Percentiles rank a stretch among this genome's conserved stretches.
These are phyloP conservation scores for Acanthosepion esculentum DNA, from an alignment of 2,888 invertebrate genomes.

Conservation along the genomic window DNA sequence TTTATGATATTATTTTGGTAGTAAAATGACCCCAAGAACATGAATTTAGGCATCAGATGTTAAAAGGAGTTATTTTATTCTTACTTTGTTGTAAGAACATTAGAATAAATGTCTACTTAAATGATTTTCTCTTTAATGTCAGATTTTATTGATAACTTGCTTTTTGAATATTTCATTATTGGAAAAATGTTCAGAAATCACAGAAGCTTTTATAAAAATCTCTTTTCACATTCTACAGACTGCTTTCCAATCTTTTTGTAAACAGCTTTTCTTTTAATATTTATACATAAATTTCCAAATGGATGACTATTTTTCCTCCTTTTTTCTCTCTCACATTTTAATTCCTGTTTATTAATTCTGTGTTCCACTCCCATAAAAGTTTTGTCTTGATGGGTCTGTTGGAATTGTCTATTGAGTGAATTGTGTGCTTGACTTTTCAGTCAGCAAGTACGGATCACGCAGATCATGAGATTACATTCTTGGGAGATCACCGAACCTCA, in stretches of 20 bases:
- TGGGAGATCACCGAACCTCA: conserved; percentile 44
- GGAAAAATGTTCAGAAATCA: neutral
- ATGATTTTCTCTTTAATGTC: too few relatives aligned
- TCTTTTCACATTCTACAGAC: neutral
- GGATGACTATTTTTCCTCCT: too few relatives aligned
- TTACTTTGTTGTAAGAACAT: too few relatives aligned
- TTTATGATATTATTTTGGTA: too few relatives aligned
- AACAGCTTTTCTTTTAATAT: neutral
- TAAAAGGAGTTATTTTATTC: too few relatives aligned
- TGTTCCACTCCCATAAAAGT: neutral
- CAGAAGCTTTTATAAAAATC: neutral
- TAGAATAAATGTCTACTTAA: too few relatives aligned
- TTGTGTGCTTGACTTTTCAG: conserved; percentile 46
- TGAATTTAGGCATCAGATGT: too few relatives aligned
- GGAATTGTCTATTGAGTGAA: conserved; percentile 33
- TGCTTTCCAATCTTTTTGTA: neutral
- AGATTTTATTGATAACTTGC: too few relatives aligned
- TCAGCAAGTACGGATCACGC: conserved; percentile 42
- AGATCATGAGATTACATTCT: conserved; percentile 41
- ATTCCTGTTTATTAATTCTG: neutral
- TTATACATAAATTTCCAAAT: neutral
- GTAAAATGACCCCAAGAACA: too few relatives aligned
- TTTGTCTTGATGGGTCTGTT: conserved; percentile 9
- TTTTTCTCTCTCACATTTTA: neutral
- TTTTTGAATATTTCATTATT: too few relatives aligned